Evolutionary conservation across 2,113 vertebrate genomes (phyloP).

Genomic region (Rattus rattus): DNA sequence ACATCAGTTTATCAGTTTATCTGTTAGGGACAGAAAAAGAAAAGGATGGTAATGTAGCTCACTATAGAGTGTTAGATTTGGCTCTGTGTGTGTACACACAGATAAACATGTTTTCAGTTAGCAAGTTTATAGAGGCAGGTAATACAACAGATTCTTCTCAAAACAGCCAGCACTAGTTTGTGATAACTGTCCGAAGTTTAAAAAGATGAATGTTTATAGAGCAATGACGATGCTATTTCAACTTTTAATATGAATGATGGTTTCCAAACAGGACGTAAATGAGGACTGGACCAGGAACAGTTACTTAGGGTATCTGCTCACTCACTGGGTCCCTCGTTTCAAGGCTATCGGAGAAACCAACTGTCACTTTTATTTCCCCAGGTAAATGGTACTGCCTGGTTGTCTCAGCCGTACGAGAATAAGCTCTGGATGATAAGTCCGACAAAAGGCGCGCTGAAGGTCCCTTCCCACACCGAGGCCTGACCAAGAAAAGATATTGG

Average conservation of each 20-base stretch:
- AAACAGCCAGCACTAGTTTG: not conserved
- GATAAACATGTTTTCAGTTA: conserved; percentile 13
- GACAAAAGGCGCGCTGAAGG: not conserved
- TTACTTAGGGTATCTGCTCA: conserved; percentile 28
- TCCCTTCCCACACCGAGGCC: not conserved
- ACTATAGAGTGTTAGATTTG: not conserved
- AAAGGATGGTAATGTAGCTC: not conserved
- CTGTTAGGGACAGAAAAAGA: not conserved
- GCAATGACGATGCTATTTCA: conserved; percentile 25
- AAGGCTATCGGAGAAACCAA: conserved; percentile 29
- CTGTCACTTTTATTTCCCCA: conserved; percentile 30
- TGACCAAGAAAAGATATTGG: not conserved
- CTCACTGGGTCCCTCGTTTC: not conserved
- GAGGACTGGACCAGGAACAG: not conserved
- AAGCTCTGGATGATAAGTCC: not conserved
- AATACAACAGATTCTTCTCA: conserved; percentile 3
- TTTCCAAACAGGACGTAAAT: conserved; percentile 5
- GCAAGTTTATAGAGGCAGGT: conserved; percentile 13
- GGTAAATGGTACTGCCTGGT: conserved; percentile 9
- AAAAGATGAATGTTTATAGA: conserved; percentile 27
- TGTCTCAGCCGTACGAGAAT: not conserved
- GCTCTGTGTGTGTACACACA: not conserved
- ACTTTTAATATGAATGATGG: conserved; percentile 22
- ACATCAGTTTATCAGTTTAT: not conserved
- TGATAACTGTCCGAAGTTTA: conserved; percentile 17